Conservation (phyloP, 2,113 vertebrate species). For the Hiodon alosoides region DNA sequence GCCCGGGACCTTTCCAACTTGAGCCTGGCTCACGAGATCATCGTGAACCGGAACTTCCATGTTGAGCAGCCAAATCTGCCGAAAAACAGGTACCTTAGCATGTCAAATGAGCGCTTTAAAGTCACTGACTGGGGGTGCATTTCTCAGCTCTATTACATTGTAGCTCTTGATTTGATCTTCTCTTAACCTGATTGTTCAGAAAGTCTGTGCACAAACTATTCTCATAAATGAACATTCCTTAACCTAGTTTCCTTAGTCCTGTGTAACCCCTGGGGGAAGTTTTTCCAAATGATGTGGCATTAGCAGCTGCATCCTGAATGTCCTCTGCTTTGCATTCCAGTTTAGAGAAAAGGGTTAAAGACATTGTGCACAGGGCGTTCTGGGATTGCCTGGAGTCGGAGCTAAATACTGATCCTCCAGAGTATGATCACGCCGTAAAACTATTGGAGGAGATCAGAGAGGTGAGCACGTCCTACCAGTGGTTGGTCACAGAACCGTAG, state of each 20-base stretch:
- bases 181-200: no score
- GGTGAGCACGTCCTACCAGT: conserved; percentile 50
- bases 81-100: conserved; percentile 67
- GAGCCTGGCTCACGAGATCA: conserved; percentile 84
- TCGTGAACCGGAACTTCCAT: conserved; percentile 74
- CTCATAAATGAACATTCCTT: no score
- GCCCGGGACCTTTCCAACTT: conserved; percentile 76
- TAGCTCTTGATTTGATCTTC: no score
- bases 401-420: conserved; percentile 79
- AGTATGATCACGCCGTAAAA: conserved; percentile 80
- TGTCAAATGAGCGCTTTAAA: no score
- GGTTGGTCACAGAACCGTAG: background rate
- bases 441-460: conserved; percentile 88
- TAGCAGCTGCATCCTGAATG: no score
- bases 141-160: no score
- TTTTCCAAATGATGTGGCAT: no score
- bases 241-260: no score
- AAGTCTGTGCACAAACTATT: no score
- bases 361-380: conserved; percentile 82
- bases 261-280: no score
- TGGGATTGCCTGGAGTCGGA: conserved; percentile 84
- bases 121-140: no score
- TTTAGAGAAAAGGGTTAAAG: conserved; percentile 71
- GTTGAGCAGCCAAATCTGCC: conserved; percentile 64
- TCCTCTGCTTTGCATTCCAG: conserved; percentile 48